Conservation (phyloP, 2,888 invertebrate genomes). For the Pinctada fucata region DNA sequence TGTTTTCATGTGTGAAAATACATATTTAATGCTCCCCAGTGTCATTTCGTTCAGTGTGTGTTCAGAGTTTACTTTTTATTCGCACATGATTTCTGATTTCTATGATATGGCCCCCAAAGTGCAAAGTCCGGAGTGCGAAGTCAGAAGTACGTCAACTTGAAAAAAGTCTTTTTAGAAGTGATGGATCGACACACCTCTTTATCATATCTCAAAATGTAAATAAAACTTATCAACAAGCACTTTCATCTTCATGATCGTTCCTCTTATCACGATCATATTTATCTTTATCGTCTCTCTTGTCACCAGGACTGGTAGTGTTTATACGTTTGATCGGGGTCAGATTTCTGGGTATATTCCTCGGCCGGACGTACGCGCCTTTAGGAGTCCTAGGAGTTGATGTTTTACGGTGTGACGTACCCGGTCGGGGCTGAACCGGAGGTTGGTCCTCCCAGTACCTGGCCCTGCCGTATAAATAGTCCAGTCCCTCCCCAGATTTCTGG, state of each 20-base stretch:
- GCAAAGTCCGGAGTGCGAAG: no score
- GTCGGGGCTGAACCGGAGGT: constrained; percentile 51
- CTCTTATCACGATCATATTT: background rate
- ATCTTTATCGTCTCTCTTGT: background rate
- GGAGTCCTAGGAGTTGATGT: constrained; percentile 13
- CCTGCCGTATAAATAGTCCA: constrained; percentile 57
- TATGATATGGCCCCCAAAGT: no score
- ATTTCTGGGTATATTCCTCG: background rate
- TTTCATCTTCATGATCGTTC: constrained; percentile 1
- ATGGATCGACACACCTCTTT: no score
- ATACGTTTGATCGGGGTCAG: background rate
- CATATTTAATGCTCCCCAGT: no score
- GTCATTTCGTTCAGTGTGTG: no score
- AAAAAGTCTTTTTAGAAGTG: no score
- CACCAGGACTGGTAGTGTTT: background rate
- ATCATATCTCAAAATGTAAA: no score
- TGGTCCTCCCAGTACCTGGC: constrained; percentile 61
- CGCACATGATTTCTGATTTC: no score
- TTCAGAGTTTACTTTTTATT: no score
- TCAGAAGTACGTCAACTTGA: no score
- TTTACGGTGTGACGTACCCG: constrained; percentile 33
- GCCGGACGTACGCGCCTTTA: background rate
- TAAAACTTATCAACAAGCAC: background rate
- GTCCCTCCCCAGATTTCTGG: constrained; percentile 47
- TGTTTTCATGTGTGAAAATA: no score